Evolutionary conservation across 2,797 vertebrate genomes (phyloP).

Genomic region (Phoxinus dragarum): DNA sequence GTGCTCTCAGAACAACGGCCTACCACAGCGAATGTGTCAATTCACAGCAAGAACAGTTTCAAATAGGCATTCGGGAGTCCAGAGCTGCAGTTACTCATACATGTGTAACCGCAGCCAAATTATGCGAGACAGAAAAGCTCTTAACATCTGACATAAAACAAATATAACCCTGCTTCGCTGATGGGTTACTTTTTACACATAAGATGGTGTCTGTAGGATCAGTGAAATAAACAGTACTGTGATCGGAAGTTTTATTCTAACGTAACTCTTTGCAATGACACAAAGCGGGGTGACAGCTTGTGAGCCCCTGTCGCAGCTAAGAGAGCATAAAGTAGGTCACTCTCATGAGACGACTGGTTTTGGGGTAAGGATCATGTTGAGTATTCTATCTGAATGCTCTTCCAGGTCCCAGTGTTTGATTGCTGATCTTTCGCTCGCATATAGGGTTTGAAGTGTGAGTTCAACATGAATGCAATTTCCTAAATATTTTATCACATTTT

Average conservation of each 20-base stretch:
- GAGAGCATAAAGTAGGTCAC: slow-evolving; percentile 50
- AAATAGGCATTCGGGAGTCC: slow-evolving; percentile 35
- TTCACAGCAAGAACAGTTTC: slow-evolving; percentile 36
- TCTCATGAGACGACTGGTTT: slow-evolving; percentile 33
- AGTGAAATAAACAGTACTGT: not conserved
- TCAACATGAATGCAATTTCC: slow-evolving; percentile 19
- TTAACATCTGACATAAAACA: slow-evolving; percentile 18
- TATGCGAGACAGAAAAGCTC: not conserved
- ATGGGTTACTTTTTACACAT: slow-evolving; percentile 13
- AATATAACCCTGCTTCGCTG: not conserved
- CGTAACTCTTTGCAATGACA: slow-evolving; percentile 23
- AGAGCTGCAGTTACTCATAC: not conserved
- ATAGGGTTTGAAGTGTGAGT: slow-evolving; percentile 20
- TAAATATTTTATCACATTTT: slow-evolving; percentile 12
- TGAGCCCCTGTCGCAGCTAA: slow-evolving; percentile 42
- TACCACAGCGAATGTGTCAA: slow-evolving; percentile 7
- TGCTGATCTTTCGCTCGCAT: slow-evolving; percentile 37
- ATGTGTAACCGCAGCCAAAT: slow-evolving; percentile 2
- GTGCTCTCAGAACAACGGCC: slow-evolving; percentile 20
- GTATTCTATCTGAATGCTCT: slow-evolving; percentile 58
- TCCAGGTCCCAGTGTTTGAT: slow-evolving; percentile 55
- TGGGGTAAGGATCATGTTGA: slow-evolving; percentile 45
- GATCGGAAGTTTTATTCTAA: slow-evolving; percentile 45
- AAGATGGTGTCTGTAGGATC: slow-evolving; percentile 14
- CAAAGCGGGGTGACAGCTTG: slow-evolving; percentile 45